Percentiles rank a stretch among this genome's conserved stretches.
Evolutionary conservation across 1,140 invertebrate species (phyloP).

Genomic region (Cecropterus lyciades): DNA sequence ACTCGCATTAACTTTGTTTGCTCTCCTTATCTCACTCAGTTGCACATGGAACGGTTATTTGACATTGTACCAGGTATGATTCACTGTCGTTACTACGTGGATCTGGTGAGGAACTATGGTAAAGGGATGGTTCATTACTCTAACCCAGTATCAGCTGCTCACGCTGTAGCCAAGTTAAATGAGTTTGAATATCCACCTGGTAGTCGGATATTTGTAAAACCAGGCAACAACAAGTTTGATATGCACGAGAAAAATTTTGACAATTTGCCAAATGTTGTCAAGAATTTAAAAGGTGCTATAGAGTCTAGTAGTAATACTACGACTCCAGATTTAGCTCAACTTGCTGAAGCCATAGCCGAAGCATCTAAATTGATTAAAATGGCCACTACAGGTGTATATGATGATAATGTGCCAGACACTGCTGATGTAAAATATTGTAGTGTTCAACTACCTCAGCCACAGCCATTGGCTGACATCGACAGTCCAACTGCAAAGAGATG

Average conservation of each 20-base stretch:
- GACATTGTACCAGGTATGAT: conserved; percentile 64
- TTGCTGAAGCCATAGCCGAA: conserved; percentile 66
- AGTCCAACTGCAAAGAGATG: conserved; percentile 63
- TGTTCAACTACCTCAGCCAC: conserved; percentile 88
- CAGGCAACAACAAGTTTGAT: conserved; percentile 49
- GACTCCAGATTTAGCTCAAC: conserved; percentile 62
- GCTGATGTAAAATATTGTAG: conserved; percentile 79
- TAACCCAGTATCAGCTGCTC: conserved; percentile 63
- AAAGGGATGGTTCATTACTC: conserved; percentile 62
- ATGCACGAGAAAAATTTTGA: conserved; percentile 48
- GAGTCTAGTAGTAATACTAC: conserved; percentile 43
- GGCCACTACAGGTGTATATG: conserved; percentile 54
- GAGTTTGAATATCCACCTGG: conserved; percentile 71
- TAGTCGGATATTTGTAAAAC: conserved; percentile 59
- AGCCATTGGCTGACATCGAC: conserved; percentile 88
- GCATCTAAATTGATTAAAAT: conserved; percentile 70
- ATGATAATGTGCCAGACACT: conserved; percentile 50
- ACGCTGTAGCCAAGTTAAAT: conserved; percentile 66
- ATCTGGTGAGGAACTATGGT: conserved; percentile 52
- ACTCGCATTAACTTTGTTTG: conserved; percentile 60
- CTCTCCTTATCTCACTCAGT: conserved; percentile 55
- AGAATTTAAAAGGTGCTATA: conserved; percentile 60
- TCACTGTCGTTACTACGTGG: conserved; percentile 54
- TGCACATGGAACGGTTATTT: conserved; percentile 58
- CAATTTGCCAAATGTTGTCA: conserved; percentile 52